These are phyloP conservation scores for Lutra lutra DNA, from an alignment of 2,797 vertebrate species.

Conservation along the genomic window DNA sequence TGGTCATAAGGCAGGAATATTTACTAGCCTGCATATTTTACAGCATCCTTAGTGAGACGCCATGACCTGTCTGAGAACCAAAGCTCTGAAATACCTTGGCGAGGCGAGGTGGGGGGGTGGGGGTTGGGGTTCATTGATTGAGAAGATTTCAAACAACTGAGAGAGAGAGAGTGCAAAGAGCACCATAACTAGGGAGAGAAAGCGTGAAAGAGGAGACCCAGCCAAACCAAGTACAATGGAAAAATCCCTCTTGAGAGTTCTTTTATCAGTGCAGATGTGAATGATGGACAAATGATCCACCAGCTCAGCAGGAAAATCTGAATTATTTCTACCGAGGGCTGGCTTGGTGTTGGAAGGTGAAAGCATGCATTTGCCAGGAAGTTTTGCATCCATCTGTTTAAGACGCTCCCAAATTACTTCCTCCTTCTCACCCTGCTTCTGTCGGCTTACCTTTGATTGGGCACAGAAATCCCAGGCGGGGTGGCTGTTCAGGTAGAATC, in stretches of 20 bases:
- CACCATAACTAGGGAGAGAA: constrained; percentile 9
- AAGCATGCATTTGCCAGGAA: background rate
- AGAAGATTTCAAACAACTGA: constrained; percentile 50
- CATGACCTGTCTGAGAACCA: background rate
- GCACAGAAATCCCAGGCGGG: background rate
- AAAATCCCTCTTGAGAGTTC: constrained; percentile 37
- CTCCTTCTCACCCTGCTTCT: background rate
- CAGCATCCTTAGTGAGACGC: background rate
- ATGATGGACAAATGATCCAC: constrained; percentile 32
- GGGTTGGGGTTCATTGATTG: background rate
- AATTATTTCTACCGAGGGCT: constrained; percentile 40
- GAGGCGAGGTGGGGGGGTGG: background rate
- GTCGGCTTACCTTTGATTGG: background rate
- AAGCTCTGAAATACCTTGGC: background rate
- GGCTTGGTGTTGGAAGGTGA: background rate
- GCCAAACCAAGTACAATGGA: constrained; percentile 49
- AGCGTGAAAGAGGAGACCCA: background rate
- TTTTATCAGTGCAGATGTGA: background rate
- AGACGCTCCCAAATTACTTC: background rate
- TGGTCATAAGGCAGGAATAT: background rate
- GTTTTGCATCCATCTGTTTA: background rate
- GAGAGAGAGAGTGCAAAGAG: background rate
- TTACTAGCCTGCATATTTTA: background rate
- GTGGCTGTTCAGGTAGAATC: background rate
- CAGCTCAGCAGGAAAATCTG: constrained; percentile 54